Evolutionary conservation across 2,888 invertebrate genomes (phyloP).

Genomic region (Callyntrura guangdongensis): DNA sequence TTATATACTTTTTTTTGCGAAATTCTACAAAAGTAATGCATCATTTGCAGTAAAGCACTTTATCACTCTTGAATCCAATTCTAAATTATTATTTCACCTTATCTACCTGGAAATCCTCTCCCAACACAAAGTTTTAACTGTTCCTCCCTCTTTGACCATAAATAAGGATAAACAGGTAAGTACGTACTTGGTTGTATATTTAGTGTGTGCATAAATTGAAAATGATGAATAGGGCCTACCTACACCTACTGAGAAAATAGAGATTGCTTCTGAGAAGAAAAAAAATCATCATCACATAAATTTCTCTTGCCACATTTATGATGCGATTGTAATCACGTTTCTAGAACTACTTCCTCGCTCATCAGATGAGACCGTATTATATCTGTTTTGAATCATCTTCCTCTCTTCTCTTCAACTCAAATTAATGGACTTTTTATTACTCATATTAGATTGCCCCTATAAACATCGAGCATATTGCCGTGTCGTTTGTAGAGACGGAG

Average conservation of each 20-base stretch:
- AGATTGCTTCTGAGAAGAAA: neutral
- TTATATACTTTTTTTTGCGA: too few species aligned
- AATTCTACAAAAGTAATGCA: too few species aligned
- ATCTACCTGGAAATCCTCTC: too few species aligned
- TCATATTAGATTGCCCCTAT: constrained; percentile 19
- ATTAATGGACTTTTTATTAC: constrained; percentile 49
- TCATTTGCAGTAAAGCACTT: too few species aligned
- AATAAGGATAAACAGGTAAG: neutral
- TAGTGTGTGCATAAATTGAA: too few species aligned
- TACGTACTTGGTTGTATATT: too few species aligned
- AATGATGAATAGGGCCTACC: neutral
- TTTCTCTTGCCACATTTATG: neutral
- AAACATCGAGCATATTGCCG: neutral
- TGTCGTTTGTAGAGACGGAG: neutral
- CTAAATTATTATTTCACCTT: too few species aligned
- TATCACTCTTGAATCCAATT: too few species aligned
- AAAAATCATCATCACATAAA: neutral
- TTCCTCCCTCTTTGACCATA: neutral
- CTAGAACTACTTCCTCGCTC: neutral
- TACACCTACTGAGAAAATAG: neutral
- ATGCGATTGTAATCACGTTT: neutral
- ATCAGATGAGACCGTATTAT: neutral
- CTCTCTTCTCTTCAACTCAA: constrained; percentile 17
- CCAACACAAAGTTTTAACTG: too few species aligned
- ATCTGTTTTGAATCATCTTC: constrained; percentile 28